These are phyloP conservation scores for Rhogogaster chlorosoma DNA, from an alignment of 2,888 invertebrate species.

Conservation along the genomic window DNA sequence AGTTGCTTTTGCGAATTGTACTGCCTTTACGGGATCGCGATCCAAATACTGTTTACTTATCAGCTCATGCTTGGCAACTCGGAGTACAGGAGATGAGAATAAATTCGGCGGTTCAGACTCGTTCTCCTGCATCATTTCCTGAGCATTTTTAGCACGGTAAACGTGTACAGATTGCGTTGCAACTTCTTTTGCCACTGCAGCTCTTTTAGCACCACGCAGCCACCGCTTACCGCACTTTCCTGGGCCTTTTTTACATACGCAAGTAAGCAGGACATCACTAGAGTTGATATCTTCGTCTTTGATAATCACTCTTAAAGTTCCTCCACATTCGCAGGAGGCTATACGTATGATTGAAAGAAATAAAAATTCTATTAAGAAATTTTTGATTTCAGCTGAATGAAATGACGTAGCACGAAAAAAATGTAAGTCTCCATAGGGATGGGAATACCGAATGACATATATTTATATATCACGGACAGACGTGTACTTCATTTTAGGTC, in stretches of 20 bases:
- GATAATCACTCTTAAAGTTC: neutral
- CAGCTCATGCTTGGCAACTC: constrained; percentile 1
- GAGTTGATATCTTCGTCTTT: neutral
- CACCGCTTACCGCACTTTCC: too few relatives aligned
- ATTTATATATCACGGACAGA: too few relatives aligned
- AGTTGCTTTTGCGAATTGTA: constrained; percentile 41
- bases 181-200: neutral
- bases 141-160: constrained; percentile 19
- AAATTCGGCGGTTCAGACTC: constrained; percentile 11
- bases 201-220: constrained; percentile 13
- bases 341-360: neutral
- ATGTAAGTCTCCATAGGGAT: too few relatives aligned
- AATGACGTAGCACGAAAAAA: too few relatives aligned
- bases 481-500: too few relatives aligned
- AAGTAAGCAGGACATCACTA: neutral
- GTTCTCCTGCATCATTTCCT: neutral
- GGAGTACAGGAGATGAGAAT: neutral
- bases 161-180: constrained; percentile 28
- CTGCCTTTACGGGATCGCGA: constrained; percentile 50
- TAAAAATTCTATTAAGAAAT: too few relatives aligned
- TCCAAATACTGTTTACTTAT: constrained; percentile 36
- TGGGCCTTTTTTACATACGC: constrained; percentile 6
- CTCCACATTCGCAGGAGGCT: neutral
- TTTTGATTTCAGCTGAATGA: too few relatives aligned
- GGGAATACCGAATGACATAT: too few relatives aligned